Evolutionary conservation across 2,113 vertebrate genomes (phyloP), one percentile per base, ranked within the genome.

Genomic region (Gavialis gangeticus): DNA sequence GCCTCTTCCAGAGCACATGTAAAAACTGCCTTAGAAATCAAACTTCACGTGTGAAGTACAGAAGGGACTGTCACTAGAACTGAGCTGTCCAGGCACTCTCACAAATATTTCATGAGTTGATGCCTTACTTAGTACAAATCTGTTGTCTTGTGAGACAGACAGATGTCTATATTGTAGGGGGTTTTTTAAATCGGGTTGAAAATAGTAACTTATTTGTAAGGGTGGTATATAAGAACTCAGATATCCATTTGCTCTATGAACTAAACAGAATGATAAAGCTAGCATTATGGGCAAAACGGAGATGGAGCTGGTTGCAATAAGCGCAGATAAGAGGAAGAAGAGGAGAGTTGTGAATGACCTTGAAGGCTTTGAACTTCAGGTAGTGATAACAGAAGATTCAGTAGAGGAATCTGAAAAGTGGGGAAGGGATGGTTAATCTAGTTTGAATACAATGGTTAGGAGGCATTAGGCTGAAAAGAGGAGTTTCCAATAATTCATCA

Each of bases 281-380:
- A 78, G 8, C 0, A 0, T 22, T 3, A 5, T n/a, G 57, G 59
- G 8, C 25, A 54, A 54, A 12, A 21, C 13, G 16, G 59, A 71
- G 46, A 21, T 27, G 54, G 55, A 27, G 4, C 0, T 0, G 66
- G 56, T 67, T 24, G 69, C 0, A 0, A 8, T 5, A 86, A 5
- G 22, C 13, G 59, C 46, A 10, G 69, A 4, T 69, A 46, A 82
- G 21, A 77, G 58, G 79, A 89, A 10, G 4, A 64, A 19, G 19
- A 59, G 34, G 55, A 18, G 57, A 63, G 59, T 79, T 66, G 12
- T 0, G 12, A 63, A 6, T 4, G 1, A 13, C 27, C 69, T 62
- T 12, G 63, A 37, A 76, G 62, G 56, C 17, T 12, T 58, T 67
- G 85, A 89, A 37, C 64, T 83, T 75, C 56, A 5, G 0, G 1